Conservation (phyloP, 2,113 vertebrate genomes). For the rabbit (Oryctolagus cuniculus) region DNA sequence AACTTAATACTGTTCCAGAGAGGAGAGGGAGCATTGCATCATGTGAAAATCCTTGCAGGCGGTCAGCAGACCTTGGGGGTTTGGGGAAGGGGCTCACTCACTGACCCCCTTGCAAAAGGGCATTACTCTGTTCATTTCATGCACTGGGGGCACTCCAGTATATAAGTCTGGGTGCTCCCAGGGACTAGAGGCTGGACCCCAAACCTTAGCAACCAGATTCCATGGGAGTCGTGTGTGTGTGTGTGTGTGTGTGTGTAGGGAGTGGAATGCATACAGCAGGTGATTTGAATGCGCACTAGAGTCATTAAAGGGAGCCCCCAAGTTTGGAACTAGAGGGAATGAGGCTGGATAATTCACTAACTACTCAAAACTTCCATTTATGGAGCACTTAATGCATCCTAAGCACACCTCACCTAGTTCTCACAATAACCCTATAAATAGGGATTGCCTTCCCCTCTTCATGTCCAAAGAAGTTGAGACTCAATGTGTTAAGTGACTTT, state of each 20-base stretch:
- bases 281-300: not conserved
- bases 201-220: not conserved
- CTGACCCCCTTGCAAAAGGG: not conserved
- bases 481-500: not conserved
- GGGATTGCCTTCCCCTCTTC: not conserved
- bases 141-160: not conserved
- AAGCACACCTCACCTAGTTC: not conserved
- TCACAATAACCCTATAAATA: not conserved
- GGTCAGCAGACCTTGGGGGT: conserved; percentile 77
- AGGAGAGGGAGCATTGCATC: conserved; percentile 82
- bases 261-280: not conserved
- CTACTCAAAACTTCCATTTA: not conserved
- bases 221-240: not conserved
- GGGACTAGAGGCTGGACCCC: not conserved
- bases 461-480: conserved; percentile 36
- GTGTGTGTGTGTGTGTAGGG: too few species aligned
- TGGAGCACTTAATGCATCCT: not conserved
- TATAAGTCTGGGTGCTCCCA: not conserved
- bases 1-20: conserved; percentile 84
- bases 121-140: not conserved
- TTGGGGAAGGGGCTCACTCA: conserved; percentile 61
- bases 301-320: not conserved
- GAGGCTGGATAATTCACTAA: not conserved
- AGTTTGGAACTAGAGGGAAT: not conserved
- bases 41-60: conserved; percentile 85